These are phyloP conservation scores for Pseudomyrmex cubaensis DNA, from an alignment of 1,140 invertebrate genomes.

Conservation along the genomic window DNA sequence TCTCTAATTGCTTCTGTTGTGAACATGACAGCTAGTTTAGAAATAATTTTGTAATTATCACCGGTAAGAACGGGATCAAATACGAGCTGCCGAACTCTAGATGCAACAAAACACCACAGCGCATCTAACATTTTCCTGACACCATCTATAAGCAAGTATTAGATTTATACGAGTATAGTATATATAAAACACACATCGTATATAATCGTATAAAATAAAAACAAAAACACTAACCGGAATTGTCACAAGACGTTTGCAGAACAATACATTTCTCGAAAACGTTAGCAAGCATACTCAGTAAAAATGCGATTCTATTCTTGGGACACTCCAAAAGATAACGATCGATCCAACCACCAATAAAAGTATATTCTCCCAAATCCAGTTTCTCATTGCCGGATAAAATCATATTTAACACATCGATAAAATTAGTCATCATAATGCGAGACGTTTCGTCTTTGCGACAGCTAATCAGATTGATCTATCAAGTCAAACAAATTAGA, in stretches of 20 bases:
- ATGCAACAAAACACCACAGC: constrained; percentile 79
- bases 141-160: constrained; percentile 63
- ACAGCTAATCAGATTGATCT: constrained; percentile 79
- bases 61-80: constrained; percentile 72
- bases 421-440: constrained; percentile 80
- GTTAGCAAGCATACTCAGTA: constrained; percentile 74
- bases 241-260: constrained; percentile 29
- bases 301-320: constrained; percentile 72
- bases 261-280: constrained; percentile 77
- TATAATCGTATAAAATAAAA: neutral
- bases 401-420: constrained; percentile 80
- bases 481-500: constrained; percentile 35
- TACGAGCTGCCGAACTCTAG: constrained; percentile 79
- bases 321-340: constrained; percentile 79
- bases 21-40: constrained; percentile 81
- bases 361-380: constrained; percentile 77
- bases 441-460: constrained; percentile 77
- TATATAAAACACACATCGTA: neutral
- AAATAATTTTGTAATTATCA: constrained; percentile 76
- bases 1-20: constrained; percentile 80
- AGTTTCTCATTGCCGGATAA: constrained; percentile 76
- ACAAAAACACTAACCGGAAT: constrained; percentile 56
- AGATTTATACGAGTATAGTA: too few species aligned
- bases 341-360: constrained; percentile 84
- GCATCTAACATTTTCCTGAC: constrained; percentile 76